Evolutionary conservation across 2,113 vertebrate genomes (phyloP), one percentile per base, ranked within the genome.

Genomic region (Sinocyclocheilus grahami): DNA sequence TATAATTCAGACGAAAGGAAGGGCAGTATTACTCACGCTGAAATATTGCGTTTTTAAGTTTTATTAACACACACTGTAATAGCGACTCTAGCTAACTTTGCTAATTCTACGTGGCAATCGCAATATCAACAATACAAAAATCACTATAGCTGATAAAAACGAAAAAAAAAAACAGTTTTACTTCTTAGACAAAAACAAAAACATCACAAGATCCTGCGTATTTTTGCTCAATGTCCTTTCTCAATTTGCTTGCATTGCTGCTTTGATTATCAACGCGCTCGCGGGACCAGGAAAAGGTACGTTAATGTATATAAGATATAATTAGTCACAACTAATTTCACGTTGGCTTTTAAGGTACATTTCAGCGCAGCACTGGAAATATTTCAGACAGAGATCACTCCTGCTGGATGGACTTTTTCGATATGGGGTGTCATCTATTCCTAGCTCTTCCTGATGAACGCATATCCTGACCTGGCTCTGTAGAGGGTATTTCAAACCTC

Each of bases 361-460:
- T 95, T 89, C 55, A 71, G 20, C 88, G 65, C 12, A 62, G 62
- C 0, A 93, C 90, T 46, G 93, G 91, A 0, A 94, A 95, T 37
- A 87, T 95, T 24, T 95, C 95, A 0, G 63, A 95, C 94, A 0
- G 89, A 88, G 81, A 92, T 95, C 89, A 95, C 95, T 5, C 94
- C 94, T 0, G 92, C 94, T 11, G 91, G 92, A 12, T 94, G 94
- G 94, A 94, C 94, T 85, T 95, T 95, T 91, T 94, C 94, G 5
- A 95, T 95, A 89, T 95, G 94, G 95, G 93, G 93, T 0, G 63
- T 95, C 1, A 95, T 95, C 82, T 96, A 96, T 11, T 90, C 90
- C 14, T 96, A 94, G 94, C 92, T 95, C 58, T 86, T 91, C 30
- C 84, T 94, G 11, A 93, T 94, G 91, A 90, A 94, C 71, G 5